phyloP scores from a whole-genome alignment of 1,140 invertebrate species.

The Adelges cooleyi region DNA sequence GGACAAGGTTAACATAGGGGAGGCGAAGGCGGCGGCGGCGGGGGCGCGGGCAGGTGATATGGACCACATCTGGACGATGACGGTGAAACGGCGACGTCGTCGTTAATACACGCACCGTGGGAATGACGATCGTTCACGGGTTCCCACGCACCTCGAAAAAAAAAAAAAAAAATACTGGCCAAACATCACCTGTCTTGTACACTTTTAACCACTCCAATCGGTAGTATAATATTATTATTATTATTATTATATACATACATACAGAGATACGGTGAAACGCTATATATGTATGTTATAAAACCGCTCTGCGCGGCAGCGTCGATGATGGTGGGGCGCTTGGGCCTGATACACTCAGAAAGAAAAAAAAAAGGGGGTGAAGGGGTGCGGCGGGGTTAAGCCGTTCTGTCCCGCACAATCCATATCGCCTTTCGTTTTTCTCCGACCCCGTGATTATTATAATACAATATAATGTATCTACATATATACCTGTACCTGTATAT shows the following conservation, averaged over 20 bases:
- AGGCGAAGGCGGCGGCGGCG: not conserved
- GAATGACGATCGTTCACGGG: constrained; percentile 27
- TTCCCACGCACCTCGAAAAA: constrained; percentile 26
- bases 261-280: too few relatives aligned
- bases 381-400: not conserved
- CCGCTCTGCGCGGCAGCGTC: too few relatives aligned
- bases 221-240: not conserved
- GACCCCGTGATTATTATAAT: constrained; percentile 19
- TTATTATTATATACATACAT: too few relatives aligned
- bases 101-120: constrained; percentile 6
- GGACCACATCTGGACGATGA: constrained; percentile 29
- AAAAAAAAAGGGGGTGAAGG: too few relatives aligned
- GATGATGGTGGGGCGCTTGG: too few relatives aligned
- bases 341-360: too few relatives aligned
- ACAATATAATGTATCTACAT: not conserved
- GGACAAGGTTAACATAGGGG: not conserved
- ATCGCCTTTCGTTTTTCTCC: constrained; percentile 27
- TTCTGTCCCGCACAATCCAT: constrained; percentile 7
- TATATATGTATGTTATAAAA: too few relatives aligned
- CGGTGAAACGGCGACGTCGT: constrained; percentile 21
- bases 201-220: constrained; percentile 26
- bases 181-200: constrained; percentile 25
- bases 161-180: constrained; percentile 20
- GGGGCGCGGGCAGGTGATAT: constrained; percentile 11
- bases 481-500: not conserved